A percentile compares a stretch with the other conserved stretches of the same genome.
phyloP scores from a whole-genome alignment of 2,797 vertebrate genomes.

The Thaleichthys pacificus region DNA sequence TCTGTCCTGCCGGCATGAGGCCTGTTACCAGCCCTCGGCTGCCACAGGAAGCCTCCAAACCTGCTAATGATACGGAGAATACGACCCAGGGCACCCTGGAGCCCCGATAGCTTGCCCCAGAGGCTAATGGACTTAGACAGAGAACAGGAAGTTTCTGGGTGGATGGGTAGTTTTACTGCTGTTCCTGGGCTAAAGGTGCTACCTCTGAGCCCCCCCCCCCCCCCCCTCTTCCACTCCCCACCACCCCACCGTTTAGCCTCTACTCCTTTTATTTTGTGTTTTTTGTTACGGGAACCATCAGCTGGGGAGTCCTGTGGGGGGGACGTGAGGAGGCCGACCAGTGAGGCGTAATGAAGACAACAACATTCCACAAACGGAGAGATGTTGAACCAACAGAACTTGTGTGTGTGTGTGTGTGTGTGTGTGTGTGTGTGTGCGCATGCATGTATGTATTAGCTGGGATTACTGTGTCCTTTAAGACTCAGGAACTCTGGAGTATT shows the following conservation, averaged over 20 bases:
- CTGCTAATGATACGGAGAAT: slow-evolving; percentile 11
- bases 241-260: too few relatives aligned
- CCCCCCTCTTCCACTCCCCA: too few relatives aligned
- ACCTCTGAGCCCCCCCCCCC: too few relatives aligned
- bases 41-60: slow-evolving; percentile 15
- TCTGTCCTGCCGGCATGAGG: slow-evolving; percentile 6
- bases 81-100: slow-evolving; percentile 9
- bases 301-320: not conserved
- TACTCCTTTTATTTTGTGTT: too few relatives aligned
- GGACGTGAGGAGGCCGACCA: not conserved
- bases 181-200: not conserved
- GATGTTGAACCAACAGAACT: too few relatives aligned
- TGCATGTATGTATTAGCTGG: too few relatives aligned
- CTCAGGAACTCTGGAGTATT: too few relatives aligned
- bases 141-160: slow-evolving; percentile 13
- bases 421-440: too few relatives aligned
- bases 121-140: slow-evolving; percentile 12
- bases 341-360: not conserved
- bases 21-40: not conserved
- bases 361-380: not conserved
- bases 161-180: not conserved
- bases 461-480: too few relatives aligned
- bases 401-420: too few relatives aligned
- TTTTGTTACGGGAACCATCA: too few relatives aligned
- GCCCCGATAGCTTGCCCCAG: not conserved